Evolutionary conservation across 2,113 vertebrate species (phyloP).

Genomic region (Eulacestoma nigropectus): DNA sequence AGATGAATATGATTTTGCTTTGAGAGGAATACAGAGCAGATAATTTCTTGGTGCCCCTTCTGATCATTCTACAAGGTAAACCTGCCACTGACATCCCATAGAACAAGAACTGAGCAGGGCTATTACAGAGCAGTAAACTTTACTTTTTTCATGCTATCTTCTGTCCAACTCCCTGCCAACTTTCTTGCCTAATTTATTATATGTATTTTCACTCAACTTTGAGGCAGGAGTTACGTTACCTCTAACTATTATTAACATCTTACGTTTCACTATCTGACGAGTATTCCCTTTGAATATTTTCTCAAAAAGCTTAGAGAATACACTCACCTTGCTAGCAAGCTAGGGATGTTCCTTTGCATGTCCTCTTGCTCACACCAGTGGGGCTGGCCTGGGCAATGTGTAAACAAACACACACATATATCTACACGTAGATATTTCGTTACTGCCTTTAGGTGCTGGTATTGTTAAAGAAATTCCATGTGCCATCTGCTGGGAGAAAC

Average conservation of each 20-base stretch:
- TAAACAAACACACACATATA: neutral
- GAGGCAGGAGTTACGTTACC: neutral
- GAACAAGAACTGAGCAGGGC: neutral
- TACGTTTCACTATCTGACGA: accelerated
- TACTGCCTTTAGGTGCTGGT: neutral
- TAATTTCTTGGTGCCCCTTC: neutral
- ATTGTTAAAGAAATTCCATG: neutral
- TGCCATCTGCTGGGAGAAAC: constrained; percentile 50
- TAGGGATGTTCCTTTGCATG: neutral
- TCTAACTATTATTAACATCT: neutral
- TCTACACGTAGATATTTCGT: neutral
- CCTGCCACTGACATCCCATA: neutral
- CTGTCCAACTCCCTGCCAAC: neutral
- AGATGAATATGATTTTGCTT: neutral
- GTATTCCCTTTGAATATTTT: neutral
- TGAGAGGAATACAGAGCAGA: neutral
- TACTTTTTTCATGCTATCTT: neutral
- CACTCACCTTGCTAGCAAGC: neutral
- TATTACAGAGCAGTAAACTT: neutral
- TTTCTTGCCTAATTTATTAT: neutral
- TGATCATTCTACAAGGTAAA: neutral
- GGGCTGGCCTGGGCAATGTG: neutral
- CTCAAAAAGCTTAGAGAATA: neutral
- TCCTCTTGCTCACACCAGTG: neutral
- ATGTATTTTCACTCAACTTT: neutral